Base-by-base conservation (phyloP, 1,140 invertebrate species). In the Marisa cornuarietis region DNA sequence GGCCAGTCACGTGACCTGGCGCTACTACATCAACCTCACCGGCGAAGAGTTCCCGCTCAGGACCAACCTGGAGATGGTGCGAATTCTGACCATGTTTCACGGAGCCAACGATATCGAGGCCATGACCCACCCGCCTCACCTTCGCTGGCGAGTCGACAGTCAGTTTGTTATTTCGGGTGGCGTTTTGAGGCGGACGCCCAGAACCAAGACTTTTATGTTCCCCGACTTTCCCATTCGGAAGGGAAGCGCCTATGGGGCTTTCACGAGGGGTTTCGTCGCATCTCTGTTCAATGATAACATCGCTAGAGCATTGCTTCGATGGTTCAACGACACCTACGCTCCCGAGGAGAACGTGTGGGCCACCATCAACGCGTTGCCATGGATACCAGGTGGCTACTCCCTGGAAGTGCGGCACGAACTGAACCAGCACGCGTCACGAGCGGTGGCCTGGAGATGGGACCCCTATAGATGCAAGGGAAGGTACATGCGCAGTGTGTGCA, bases 1-100 rank as follows among this genome's bases (percentile, higher is more conserved):
- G 63, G 51, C 49, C 66, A 69, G n/a, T 77, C 76, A 62, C 62
- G n/a, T 69, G 20, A 81, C 71, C 18, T 90, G 88, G 89, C 87
- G 86, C 80, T 90, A 89, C 78, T 86, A 88, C 73, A 86, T 89
- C 5, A 90, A 90, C 78, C 72, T 89, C 31, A 81, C 88, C 4
- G 88, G 88, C 3, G 86, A 87, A 68, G 88, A 89, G 77, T 88
- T 89, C 65, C 87, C 88, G 24, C 74, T 89, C 13, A 86, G 79
- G 61, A 88, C 89, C 61, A 90, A 89, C 71, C 71, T 84, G 16
- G 87, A 90, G 84, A 82, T 88, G 20, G 85, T 88, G 0, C 77
- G 80, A 78, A 87, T 88, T 58, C 76, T 88, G 22, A 80, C 84
- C 66, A 68, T 69, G 24, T 77, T 86, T 9, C 81, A 86, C 42